phyloP scores from a whole-genome alignment of 2,797 vertebrate species.

The Pristis pectinata region DNA sequence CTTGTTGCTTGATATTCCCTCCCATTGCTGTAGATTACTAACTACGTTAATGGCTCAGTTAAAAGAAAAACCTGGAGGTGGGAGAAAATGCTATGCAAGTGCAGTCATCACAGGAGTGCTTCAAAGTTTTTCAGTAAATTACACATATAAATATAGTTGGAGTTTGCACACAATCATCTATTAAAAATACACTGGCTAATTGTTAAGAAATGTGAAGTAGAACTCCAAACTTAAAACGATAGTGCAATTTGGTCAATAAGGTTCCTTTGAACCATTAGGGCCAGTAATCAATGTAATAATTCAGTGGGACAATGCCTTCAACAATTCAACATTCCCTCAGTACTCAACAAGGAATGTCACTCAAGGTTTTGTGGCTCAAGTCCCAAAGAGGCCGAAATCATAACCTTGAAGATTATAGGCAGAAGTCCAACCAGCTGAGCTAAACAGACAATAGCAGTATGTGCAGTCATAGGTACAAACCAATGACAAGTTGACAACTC shows the following conservation, averaged over 20 bases:
- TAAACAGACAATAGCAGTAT: background rate
- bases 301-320: background rate
- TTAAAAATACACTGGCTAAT: too few relatives aligned
- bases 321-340: background rate
- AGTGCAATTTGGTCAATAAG: background rate
- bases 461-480: background rate
- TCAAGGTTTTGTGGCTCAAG: background rate
- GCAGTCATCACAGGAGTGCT: background rate
- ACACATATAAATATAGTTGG: background rate
- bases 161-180: background rate
- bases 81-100: background rate
- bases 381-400: background rate
- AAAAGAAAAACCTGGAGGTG: background rate
- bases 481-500: background rate
- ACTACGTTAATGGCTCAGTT: background rate
- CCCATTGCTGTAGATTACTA: background rate
- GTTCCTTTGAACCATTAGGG: background rate
- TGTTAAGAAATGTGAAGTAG: too few relatives aligned
- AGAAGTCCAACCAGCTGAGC: background rate
- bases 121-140: background rate
- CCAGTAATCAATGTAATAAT: background rate
- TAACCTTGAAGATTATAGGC: background rate
- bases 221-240: background rate
- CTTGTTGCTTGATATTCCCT: background rate
- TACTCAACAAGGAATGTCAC: background rate